Evolutionary conservation across 2,113 vertebrate species (phyloP).

Genomic region (Gorsachius goisagi): DNA sequence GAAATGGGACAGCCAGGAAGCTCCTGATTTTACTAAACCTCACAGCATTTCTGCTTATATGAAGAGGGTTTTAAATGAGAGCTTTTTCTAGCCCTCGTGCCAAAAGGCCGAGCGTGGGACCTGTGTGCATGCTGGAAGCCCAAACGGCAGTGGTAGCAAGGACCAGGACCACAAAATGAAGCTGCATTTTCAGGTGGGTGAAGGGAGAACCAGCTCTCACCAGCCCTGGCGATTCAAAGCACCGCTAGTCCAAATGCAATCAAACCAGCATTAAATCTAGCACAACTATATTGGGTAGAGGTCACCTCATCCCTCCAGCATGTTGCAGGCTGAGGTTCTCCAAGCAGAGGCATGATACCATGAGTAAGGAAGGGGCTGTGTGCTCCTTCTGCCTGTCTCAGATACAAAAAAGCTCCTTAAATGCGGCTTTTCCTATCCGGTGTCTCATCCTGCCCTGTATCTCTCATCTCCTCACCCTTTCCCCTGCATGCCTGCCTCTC

Average conservation of each 20-base stretch:
- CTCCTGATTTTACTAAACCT: neutral
- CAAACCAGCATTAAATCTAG: neutral
- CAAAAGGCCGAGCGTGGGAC: fast-evolving
- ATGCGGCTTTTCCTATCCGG: neutral
- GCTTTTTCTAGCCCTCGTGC: neutral
- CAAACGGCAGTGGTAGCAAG: neutral
- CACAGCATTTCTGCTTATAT: neutral
- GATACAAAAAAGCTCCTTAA: neutral
- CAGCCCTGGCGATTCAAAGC: neutral
- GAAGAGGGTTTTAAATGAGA: neutral
- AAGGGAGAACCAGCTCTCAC: neutral
- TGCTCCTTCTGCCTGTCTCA: neutral
- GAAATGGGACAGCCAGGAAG: neutral
- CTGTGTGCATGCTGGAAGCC: fast-evolving
- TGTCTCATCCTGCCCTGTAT: neutral
- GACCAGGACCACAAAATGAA: neutral
- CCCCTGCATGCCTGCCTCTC: neutral
- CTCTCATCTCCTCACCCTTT: neutral
- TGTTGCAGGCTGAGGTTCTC: fast-evolving
- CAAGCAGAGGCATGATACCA: neutral
- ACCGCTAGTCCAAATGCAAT: neutral
- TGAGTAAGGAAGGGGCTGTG: neutral
- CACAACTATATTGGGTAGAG: neutral
- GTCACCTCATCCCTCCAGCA: too few relatives aligned
- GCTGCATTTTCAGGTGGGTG: neutral